Base-by-base conservation (phyloP, 2,797 vertebrate genomes). In the Dicrostonyx torquatus region DNA sequence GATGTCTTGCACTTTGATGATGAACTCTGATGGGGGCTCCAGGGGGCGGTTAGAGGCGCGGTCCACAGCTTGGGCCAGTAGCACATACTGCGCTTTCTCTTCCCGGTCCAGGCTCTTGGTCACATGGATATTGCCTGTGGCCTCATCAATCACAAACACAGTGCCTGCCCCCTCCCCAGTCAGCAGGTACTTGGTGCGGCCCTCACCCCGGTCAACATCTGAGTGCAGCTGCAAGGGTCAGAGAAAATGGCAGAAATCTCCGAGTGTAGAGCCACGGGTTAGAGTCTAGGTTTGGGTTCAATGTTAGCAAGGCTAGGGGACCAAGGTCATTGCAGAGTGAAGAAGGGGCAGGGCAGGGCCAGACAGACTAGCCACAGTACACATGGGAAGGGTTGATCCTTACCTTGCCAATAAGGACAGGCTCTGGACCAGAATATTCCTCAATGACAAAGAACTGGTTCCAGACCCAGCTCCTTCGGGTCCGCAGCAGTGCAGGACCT, bases 371-470 rank as follows among this genome's bases (percentile, higher is more conserved):
- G 86, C 87, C 45, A 79, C 34, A 73, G 88, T 22, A 48, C 73
- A 80, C 31, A 6, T 0, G 6, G 55, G 34, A 14, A 76, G 26
- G 58, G 73, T 31, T 18, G 78, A 68, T 60, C 55, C 99, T 99
- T 98, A 99, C 99, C 99, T 99, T 98, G 97, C 99, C 99, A 50
- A 99, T 99, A 96, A 99, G 99, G 94, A 99, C 99, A 0, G 99
- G 99, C 97, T 99, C 99, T 4, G 99, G 99, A 22, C 99, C 99
- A 1, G 99, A 98, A 43, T 99, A 99, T 90, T 99, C 99, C 97
- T 99, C 99, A 6, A 99, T 99, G 96, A 99, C 99, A 94, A 99
- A 99, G 97, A 99, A 99, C 98, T 99, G 99, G 98, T 99, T 99
- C 99, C 99, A 99, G 97, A 99, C 99, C 99, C 99, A 99, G 97